Base-by-base conservation (phyloP, 2,888 invertebrate species). In the Ectobius pallidus region DNA sequence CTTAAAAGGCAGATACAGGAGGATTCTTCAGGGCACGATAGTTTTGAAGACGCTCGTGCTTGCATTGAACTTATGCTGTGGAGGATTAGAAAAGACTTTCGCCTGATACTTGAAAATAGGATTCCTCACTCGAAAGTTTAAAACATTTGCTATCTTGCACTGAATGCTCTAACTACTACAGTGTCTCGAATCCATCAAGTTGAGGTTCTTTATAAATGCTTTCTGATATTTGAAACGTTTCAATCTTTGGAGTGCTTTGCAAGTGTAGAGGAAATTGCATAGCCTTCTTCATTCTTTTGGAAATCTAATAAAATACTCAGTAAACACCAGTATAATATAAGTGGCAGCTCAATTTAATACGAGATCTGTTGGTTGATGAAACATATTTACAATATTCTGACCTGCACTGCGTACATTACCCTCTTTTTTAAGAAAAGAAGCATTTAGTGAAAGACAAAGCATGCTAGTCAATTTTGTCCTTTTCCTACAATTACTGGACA, bases 11-110 rank as follows among this genome's bases (percentile, higher is more conserved):
- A 91, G 75, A 97, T 99, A 72, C 99, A 99, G 82, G 85, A 84
- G 11, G 86, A 86, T 78, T 89, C 85, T 63, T 84, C 85, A 32
- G 93, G 96, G 4, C 99, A 99, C 85, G 94, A 96, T 83, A 95
- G 96, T 76, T 87, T 91, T 73, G 99, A 99, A 83, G 99, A 99
- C 82, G 96, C 99, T 1, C 86, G 89, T 44, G 91, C 95, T 14
- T 95, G 95, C 77, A 89, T 98, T 85, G 94, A 98, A 80, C 85
- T 99, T 67, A 94, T 97, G 86, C 85, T 96, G 71, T 90, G 90
- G 84, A 91, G 91, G 81, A 86, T 95, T 27, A 86, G 87, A 72
- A 86, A 87, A 77, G 89, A 90, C 78, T 81, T 81, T 63, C 69
- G 73, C 16, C 52, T 72, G 30, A 68, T 74, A 32, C 46, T 77